Conservation (phyloP, 2,113 vertebrate genomes). For the Martes martes region DNA sequence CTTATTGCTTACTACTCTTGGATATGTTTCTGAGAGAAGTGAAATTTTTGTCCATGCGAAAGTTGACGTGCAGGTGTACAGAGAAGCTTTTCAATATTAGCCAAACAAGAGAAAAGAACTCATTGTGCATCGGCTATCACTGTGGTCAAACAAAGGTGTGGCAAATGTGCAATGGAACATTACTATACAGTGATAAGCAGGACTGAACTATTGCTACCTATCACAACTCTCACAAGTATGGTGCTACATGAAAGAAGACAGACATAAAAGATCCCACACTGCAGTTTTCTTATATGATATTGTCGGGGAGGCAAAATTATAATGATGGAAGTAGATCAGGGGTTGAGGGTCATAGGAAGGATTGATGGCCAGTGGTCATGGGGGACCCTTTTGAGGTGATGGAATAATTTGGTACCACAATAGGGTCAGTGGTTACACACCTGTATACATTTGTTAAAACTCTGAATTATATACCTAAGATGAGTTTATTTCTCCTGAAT, state of each 20-base stretch:
- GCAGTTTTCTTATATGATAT: neutral
- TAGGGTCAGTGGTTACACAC: neutral
- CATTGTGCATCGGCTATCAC: neutral
- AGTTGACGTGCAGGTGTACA: neutral
- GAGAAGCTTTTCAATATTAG: neutral
- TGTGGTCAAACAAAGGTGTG: neutral
- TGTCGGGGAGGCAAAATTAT: neutral
- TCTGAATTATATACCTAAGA: neutral
- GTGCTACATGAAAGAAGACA: neutral
- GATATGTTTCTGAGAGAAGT: neutral
- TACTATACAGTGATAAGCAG: neutral
- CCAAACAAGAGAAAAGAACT: neutral
- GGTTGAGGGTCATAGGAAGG: fast-evolving
- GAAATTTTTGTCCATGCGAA: neutral
- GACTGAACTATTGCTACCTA: neutral
- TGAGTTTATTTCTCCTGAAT: constrained; percentile 28
- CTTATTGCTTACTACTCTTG: neutral
- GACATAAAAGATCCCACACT: neutral
- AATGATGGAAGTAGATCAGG: neutral
- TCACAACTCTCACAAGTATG: neutral
- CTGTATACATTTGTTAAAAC: neutral
- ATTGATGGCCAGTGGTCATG: neutral
- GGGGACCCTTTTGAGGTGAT: neutral
- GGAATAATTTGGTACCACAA: neutral
- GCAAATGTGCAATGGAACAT: neutral